phyloP scores from a whole-genome alignment of 2,888 invertebrate genomes.

The Lottia scabra region DNA sequence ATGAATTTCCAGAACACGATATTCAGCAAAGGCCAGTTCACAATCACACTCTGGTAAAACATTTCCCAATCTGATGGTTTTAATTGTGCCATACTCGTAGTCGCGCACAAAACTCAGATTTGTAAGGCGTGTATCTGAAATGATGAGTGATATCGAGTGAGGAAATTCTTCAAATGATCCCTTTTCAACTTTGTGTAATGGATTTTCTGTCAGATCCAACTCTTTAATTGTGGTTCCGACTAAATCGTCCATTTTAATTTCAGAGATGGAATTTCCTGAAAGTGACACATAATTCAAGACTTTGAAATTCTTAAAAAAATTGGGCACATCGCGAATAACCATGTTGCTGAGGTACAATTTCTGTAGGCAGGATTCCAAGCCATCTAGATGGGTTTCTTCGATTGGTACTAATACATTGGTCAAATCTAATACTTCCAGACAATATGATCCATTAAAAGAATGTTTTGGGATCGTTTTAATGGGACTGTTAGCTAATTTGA shows the following conservation, averaged over 20 bases:
- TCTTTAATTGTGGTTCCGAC: neutral
- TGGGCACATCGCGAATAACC: neutral
- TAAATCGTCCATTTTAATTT: neutral
- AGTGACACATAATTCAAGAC: neutral
- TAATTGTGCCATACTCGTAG: slow-evolving; percentile 5
- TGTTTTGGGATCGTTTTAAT: neutral
- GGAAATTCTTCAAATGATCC: neutral
- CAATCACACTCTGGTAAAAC: slow-evolving; percentile 11
- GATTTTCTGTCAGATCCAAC: neutral
- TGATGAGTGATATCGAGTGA: neutral
- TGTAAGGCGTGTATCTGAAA: slow-evolving; percentile 5
- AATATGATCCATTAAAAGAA: neutral
- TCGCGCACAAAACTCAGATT: slow-evolving; percentile 4
- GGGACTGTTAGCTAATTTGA: neutral
- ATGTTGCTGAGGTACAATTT: neutral
- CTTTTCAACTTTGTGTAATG: neutral
- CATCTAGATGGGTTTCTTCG: neutral
- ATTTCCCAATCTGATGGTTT: neutral
- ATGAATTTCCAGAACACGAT: neutral
- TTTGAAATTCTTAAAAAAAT: neutral
- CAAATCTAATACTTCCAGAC: neutral
- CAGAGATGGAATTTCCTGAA: neutral
- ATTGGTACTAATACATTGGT: neutral
- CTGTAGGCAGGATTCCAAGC: neutral
- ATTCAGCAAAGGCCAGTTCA: neutral